These are phyloP conservation scores for Chloropsis cyanopogon DNA, from an alignment of 2,113 vertebrate species.

Conservation along the genomic window DNA sequence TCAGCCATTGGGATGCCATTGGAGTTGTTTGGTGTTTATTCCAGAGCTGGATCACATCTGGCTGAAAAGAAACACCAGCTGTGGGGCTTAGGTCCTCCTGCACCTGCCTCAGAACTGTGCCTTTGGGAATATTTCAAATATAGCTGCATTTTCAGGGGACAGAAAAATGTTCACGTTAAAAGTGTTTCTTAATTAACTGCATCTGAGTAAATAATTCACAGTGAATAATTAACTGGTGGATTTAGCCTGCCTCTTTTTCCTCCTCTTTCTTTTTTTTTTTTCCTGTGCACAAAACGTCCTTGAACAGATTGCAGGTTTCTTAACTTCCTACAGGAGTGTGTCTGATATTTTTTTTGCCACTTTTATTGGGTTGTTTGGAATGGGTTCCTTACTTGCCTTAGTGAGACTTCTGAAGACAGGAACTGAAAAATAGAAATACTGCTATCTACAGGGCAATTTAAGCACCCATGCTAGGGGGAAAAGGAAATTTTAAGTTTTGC, in stretches of 20 bases:
- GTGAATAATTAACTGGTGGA: conserved; percentile 30
- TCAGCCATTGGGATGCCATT: accelerated
- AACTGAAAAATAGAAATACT: neutral
- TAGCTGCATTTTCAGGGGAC: neutral
- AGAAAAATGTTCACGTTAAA: neutral
- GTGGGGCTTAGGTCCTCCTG: neutral
- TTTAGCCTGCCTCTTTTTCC: neutral
- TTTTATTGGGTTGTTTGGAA: conserved; percentile 44
- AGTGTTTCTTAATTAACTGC: conserved; percentile 53
- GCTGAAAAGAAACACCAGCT: neutral
- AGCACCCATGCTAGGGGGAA: neutral
- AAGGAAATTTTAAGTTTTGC: neutral
- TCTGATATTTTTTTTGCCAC: conserved; percentile 25
- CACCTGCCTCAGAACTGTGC: neutral
- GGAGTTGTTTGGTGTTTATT: neutral
- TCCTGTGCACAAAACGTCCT: neutral
- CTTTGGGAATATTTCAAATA: neutral
- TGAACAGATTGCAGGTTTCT: conserved; percentile 43
- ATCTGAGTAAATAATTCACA: conserved; percentile 57
- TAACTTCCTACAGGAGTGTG: conserved; percentile 4
- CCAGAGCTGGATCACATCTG: neutral
- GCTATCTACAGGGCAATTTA: conserved; percentile 13
- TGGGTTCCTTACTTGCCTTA: neutral
- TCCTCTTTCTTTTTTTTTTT: neutral
- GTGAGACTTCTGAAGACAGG: neutral